Percentiles rank a stretch among this genome's conserved stretches.
These are phyloP conservation scores for Drosophila nigrodunni DNA, from an alignment of 1,140 invertebrate species.

Conservation along the genomic window DNA sequence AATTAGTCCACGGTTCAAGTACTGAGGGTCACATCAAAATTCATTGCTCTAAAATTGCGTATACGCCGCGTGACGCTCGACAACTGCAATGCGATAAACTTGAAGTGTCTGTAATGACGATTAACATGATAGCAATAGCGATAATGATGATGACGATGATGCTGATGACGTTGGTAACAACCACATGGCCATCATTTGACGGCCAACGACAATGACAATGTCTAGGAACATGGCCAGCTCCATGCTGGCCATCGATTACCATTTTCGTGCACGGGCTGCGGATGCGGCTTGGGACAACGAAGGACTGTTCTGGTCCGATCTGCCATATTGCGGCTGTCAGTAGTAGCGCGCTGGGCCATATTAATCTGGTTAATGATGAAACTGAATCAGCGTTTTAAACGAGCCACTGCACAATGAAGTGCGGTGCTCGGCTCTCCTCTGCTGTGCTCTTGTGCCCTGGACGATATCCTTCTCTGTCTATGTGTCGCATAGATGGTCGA, in stretches of 20 bases:
- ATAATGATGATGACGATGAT: slow-evolving; percentile 20
- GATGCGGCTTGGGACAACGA: slow-evolving; percentile 11
- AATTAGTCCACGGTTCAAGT: slow-evolving; percentile 34
- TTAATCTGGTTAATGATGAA: slow-evolving; percentile 85
- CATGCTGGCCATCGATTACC: slow-evolving; percentile 59
- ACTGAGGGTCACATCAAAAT: slow-evolving; percentile 61
- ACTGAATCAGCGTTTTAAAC: slow-evolving; percentile 84
- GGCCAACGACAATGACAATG: slow-evolving; percentile 30
- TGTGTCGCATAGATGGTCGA: slow-evolving; percentile 61
- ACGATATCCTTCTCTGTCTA: slow-evolving; percentile 11
- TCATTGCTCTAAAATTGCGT: slow-evolving; percentile 69
- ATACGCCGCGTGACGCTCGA: slow-evolving; percentile 66
- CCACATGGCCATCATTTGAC: slow-evolving; percentile 62
- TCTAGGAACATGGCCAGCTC: slow-evolving; percentile 41
- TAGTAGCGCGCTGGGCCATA: slow-evolving; percentile 63
- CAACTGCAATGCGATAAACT: slow-evolving; percentile 72
- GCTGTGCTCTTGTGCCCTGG: slow-evolving; percentile 24
- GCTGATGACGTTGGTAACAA: slow-evolving; percentile 30
- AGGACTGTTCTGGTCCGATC: neutral
- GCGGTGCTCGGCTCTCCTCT: slow-evolving; percentile 11
- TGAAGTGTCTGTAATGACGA: slow-evolving; percentile 69
- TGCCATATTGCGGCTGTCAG: slow-evolving; percentile 58
- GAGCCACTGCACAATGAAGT: slow-evolving; percentile 78
- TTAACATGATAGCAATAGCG: slow-evolving; percentile 21
- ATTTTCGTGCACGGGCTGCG: slow-evolving; percentile 39